These are phyloP conservation scores for Smithornis capensis DNA, from an alignment of 2,113 vertebrate species.

Conservation along the genomic window DNA sequence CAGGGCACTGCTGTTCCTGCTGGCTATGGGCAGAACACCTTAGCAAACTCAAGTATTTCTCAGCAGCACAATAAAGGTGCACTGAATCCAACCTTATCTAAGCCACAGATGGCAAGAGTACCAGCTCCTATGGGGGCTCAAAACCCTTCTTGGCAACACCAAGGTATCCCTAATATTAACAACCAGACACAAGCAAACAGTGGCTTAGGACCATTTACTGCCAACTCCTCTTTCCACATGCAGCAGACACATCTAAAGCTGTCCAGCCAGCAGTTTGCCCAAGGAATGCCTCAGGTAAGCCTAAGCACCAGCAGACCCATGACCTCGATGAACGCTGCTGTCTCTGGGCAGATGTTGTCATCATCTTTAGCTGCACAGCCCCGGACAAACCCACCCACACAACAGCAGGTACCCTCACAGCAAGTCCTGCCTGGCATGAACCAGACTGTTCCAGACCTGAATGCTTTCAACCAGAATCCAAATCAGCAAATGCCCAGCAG, in stretches of 20 bases:
- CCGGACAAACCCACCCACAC: conserved; percentile 74
- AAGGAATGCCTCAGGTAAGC: conserved; percentile 76
- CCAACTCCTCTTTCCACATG: conserved; percentile 83
- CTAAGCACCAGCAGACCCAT: conserved; percentile 78
- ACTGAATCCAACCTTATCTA: conserved; percentile 82
- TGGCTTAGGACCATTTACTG: conserved; percentile 79
- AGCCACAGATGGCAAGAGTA: conserved; percentile 82
- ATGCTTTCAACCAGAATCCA: conserved; percentile 82
- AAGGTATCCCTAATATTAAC: conserved; percentile 80
- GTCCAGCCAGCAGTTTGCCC: conserved; percentile 77
- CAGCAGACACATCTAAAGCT: conserved; percentile 89
- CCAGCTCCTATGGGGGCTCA: conserved; percentile 77
- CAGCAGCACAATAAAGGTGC: conserved; percentile 82
- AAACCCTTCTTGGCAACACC: conserved; percentile 85
- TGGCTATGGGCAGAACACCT: conserved; percentile 83
- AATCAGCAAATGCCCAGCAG: conserved; percentile 75
- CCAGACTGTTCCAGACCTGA: conserved; percentile 83
- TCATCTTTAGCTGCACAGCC: conserved; percentile 76
- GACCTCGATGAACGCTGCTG: conserved; percentile 77
- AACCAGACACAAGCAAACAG: conserved; percentile 76
- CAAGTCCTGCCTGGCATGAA: conserved; percentile 79
- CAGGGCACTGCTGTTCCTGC: conserved; percentile 71
- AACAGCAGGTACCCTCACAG: conserved; percentile 80
- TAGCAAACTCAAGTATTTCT: conserved; percentile 77
- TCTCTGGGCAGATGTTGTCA: conserved; percentile 82